These are phyloP conservation scores for Trididemnum miniatum DNA, from an alignment of 23 tunicate genomes.

Conservation along the genomic window DNA sequence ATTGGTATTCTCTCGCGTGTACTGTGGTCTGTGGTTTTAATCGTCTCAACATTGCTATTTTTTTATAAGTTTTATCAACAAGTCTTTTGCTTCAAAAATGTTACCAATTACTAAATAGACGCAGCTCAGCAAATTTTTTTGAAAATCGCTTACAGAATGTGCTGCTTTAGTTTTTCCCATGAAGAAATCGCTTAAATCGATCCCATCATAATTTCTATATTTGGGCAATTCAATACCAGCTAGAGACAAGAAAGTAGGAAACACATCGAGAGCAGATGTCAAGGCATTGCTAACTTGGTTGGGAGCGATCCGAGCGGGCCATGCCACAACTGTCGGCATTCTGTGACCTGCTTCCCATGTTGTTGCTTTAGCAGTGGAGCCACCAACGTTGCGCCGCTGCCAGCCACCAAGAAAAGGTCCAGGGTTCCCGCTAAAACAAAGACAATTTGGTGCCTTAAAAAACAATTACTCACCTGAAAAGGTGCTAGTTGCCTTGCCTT, in stretches of 20 bases:
- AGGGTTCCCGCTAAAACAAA: slow-evolving; percentile 67
- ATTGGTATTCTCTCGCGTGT: too few species aligned
- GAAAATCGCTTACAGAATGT: slow-evolving; percentile 31
- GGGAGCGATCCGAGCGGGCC: slow-evolving; percentile 58
- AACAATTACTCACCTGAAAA: too few species aligned
- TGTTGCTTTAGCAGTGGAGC: slow-evolving; percentile 66
- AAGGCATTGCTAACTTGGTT: slow-evolving; percentile 65
- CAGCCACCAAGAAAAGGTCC: slow-evolving; percentile 82
- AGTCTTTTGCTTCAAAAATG: too few species aligned
- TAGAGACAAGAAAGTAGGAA: slow-evolving; percentile 65
- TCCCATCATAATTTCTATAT: slow-evolving; percentile 63
- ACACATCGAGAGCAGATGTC: slow-evolving; percentile 68
- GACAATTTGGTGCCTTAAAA: too few species aligned
- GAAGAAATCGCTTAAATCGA: slow-evolving; percentile 37
- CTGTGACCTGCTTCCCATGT: slow-evolving; percentile 95
- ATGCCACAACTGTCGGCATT: slow-evolving; percentile 71
- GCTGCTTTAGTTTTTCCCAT: slow-evolving; percentile 28
- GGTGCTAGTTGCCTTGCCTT: too few species aligned
- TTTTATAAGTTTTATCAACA: too few species aligned
- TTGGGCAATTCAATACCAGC: slow-evolving; percentile 62
- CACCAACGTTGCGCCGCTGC: slow-evolving; percentile 51
- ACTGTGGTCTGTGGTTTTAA: too few species aligned
- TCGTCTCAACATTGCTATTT: too few species aligned
- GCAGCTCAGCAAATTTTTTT: too few species aligned
- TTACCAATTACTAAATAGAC: too few species aligned